Conservation (phyloP, 2,113 vertebrate species). For the Hucho hucho region DNA sequence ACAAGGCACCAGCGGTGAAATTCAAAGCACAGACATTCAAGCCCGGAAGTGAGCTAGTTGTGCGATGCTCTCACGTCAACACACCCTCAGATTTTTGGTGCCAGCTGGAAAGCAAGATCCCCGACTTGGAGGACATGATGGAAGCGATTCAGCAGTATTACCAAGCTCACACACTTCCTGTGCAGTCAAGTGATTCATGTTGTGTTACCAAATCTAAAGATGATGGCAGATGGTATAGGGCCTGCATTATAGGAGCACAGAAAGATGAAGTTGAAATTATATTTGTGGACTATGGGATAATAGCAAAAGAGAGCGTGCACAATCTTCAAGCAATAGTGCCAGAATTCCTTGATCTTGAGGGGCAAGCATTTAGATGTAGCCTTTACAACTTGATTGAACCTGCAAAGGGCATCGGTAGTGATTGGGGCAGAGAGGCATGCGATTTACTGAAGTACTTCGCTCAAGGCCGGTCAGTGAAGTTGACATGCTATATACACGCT, state of each 20-base stretch:
- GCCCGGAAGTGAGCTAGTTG: constrained; percentile 75
- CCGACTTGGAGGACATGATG: constrained; percentile 79
- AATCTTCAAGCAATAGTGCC: constrained; percentile 76
- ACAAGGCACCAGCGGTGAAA: neutral
- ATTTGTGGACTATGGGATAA: constrained; percentile 83
- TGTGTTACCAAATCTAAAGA: constrained; percentile 77
- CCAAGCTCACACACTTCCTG: constrained; percentile 53
- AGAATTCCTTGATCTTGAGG: constrained; percentile 74
- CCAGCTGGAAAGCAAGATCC: constrained; percentile 69
- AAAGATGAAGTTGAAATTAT: constrained; percentile 58
- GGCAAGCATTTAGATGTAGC: constrained; percentile 83
- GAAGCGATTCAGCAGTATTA: constrained; percentile 79
- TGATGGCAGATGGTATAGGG: constrained; percentile 83
- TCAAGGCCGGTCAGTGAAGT: constrained; percentile 23
- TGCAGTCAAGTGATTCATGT: constrained; percentile 68
- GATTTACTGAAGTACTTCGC: constrained; percentile 70
- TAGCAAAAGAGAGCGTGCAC: constrained; percentile 64
- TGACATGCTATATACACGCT: constrained; percentile 77
- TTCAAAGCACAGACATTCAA: constrained; percentile 72
- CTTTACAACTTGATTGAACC: constrained; percentile 71
- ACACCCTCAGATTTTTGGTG: constrained; percentile 86
- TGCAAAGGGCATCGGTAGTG: constrained; percentile 19
- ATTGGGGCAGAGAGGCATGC: constrained; percentile 62
- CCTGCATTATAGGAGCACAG: constrained; percentile 59
- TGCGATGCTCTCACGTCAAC: constrained; percentile 70